phyloP scores from a whole-genome alignment of 2,888 invertebrate genomes.

The Torymus tubicola region DNA sequence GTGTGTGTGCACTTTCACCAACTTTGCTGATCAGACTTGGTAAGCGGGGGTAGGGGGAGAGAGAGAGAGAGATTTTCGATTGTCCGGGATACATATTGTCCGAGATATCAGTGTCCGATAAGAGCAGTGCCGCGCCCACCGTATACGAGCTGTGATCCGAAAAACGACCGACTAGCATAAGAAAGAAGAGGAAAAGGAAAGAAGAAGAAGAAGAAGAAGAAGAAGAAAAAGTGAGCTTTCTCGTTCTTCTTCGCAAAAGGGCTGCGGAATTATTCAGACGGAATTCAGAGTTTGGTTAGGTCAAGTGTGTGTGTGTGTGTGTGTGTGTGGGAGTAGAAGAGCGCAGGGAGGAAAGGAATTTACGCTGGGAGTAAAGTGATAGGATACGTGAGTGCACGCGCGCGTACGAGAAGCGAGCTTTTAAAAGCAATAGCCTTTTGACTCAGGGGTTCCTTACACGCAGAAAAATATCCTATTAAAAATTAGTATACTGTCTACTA shows the following conservation, averaged over 20 bases:
- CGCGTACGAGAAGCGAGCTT: too few relatives aligned
- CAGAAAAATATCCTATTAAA: too few relatives aligned
- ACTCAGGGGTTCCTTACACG: too few relatives aligned
- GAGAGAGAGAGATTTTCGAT: conserved; percentile 34
- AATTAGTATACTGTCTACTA: too few relatives aligned
- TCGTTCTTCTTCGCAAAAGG: neutral
- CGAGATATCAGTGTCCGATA: conserved; percentile 45
- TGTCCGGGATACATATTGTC: conserved; percentile 53
- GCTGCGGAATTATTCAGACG: conserved; percentile 34
- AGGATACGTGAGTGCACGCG: too few relatives aligned
- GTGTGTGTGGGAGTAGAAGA: too few relatives aligned
- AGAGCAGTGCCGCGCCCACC: conserved; percentile 5
- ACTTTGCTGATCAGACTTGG: conserved; percentile 51
- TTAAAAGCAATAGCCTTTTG: too few relatives aligned
- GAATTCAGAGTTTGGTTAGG: conserved; percentile 25
- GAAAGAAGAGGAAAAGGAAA: neutral
- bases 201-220: neutral
- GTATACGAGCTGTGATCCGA: neutral
- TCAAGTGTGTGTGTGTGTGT: neutral
- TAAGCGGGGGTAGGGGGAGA: neutral
- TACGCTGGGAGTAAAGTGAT: too few relatives aligned
- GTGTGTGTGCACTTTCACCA: conserved; percentile 43
- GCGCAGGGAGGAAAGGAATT: too few relatives aligned
- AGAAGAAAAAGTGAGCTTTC: neutral
- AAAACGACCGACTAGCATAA: neutral